Evolutionary conservation across 2,888 invertebrate genomes (phyloP), one percentile per base, ranked within the genome.

Genomic region (Drosophila multiciliata): DNA sequence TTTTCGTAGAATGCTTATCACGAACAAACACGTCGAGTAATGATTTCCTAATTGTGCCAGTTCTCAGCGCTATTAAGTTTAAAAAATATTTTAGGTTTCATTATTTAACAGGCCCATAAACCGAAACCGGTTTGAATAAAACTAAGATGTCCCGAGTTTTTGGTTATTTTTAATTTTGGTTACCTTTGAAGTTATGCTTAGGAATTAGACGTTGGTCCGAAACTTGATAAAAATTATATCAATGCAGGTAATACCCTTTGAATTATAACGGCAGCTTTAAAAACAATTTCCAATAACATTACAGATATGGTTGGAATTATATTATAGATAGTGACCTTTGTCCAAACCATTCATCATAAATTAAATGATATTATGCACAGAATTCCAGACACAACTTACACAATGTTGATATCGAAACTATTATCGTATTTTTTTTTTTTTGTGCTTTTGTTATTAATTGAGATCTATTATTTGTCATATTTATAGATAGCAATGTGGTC

Each of bases 201-300:
- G 20, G 17, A 8, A n/a, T 38, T 38, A 29, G 38, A n/a, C 12
- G 29, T 7, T 26, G 23, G 11, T n/a, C n/a, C 23, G 26, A 54
- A 26, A 36, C 12, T 38, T 54, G 54, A 33, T 40, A 49, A 54
- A 54, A 45, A 48, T n/a, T 7, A 50, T 42, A 32, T 57, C 2
- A 26, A 53, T 8, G 15, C 5, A n/a, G 8, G 12, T 11, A 33
- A 17, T 36, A 23, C 5, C 15, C 54, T 32, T 54, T 26, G 12
- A 36, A 20, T 33, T 11, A 23, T 53, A 73, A 69, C 58, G 57
- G 26, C 35, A 53, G 70, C 66, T 79, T 79, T 65, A 71, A 78
- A 78, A 75, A 9, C 55, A 66, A 78, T 79, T 74, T 78, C 26
- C 29, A 50, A 57, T 6, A 26, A 3, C 15, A 26, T 66, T 63